These are phyloP conservation scores for Baronia brevicornis DNA, from an alignment of 2,888 invertebrate species.

Conservation along the genomic window DNA sequence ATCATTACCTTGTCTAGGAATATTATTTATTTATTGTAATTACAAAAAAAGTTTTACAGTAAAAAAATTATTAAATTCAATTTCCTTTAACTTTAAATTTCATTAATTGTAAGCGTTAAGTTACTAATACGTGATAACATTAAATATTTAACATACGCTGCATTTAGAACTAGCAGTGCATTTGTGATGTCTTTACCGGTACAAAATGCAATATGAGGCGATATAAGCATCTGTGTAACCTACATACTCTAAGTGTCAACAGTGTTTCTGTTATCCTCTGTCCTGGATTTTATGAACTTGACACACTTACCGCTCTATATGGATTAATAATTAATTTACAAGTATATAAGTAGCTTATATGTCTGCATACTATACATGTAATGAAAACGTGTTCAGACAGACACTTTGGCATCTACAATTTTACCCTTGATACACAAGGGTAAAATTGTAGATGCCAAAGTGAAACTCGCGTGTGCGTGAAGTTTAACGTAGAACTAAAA, in stretches of 20 bases:
- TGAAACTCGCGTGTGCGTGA: conserved; percentile 11
- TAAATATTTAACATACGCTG: conserved; percentile 7
- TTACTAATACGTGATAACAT: no score
- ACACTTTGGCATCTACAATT: conserved; percentile 36
- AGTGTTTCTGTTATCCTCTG: conserved; percentile 67
- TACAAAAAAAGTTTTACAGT: no score
- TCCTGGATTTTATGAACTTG: conserved; percentile 66
- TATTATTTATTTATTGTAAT: no score
- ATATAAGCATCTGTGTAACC: conserved; percentile 25
- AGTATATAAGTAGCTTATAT: conserved; percentile 28
- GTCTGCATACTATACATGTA: conserved; percentile 28
- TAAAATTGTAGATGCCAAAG: conserved; percentile 23
- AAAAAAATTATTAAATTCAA: no score
- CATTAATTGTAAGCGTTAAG: no score
- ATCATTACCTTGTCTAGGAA: no score
- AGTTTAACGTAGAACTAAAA: no score
- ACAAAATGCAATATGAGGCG: conserved; percentile 8
- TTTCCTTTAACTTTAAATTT: no score
- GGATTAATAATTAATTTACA: conserved; percentile 38
- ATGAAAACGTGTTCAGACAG: conserved; percentile 23
- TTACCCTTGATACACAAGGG: conserved; percentile 43
- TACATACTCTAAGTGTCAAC: conserved; percentile 53
- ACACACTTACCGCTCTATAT: conserved; percentile 42
- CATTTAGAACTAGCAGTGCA: conserved; percentile 3
- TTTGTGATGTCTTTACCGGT: conserved; percentile 7